Conservation (phyloP, 2,797 vertebrate genomes). For the Chelonia mydas region DNA sequence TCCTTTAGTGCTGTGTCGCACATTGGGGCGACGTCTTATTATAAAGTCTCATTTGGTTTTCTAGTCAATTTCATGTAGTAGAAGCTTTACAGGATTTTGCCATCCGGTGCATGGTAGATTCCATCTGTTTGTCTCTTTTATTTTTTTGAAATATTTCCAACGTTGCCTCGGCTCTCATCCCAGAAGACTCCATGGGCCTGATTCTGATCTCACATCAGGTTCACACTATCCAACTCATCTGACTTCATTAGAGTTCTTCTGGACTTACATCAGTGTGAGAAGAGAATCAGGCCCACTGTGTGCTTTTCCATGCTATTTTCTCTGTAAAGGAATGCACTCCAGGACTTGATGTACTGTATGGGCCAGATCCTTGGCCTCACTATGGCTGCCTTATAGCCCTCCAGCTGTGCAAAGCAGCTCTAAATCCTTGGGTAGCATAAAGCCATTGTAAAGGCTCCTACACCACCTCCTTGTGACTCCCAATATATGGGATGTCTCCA, state of each 20-base stretch:
- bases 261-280: neutral
- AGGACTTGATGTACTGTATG: neutral
- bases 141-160: neutral
- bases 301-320: neutral
- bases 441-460: neutral
- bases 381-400: neutral
- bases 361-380: neutral
- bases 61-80: neutral
- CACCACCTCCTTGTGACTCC: neutral
- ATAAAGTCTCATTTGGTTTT: neutral
- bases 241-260: neutral
- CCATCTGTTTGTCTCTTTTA: neutral
- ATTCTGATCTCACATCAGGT: neutral
- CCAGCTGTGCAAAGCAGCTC: neutral
- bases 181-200: neutral
- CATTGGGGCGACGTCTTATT: rapidly evolving
- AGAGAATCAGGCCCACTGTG: neutral
- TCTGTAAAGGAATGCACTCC: neutral
- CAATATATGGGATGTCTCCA: neutral
- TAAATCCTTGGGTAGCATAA: neutral
- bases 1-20: too few relatives aligned
- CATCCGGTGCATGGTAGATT: neutral
- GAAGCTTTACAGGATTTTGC: neutral
- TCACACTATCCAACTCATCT: neutral
- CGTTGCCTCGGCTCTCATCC: neutral